Percentiles rank a stretch among this genome's conserved stretches.
Evolutionary conservation across 2,888 invertebrate genomes (phyloP).

Genomic region (Lasioglossum calceatum): DNA sequence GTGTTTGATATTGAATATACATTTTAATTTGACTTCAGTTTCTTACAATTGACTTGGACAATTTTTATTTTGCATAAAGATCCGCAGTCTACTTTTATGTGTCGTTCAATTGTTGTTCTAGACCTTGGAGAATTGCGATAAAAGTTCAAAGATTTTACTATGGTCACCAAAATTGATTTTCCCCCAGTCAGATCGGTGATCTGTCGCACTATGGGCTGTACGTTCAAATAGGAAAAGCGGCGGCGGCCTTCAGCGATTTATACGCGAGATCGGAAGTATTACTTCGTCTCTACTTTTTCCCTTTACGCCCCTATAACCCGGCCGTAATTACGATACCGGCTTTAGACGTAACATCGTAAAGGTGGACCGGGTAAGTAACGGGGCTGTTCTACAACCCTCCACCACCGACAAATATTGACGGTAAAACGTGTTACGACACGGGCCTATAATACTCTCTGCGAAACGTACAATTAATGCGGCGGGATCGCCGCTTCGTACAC

Average conservation of each 20-base stretch:
- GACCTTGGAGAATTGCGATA: background rate
- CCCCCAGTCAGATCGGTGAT: background rate
- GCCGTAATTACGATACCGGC: conserved; percentile 72
- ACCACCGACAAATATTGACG: conserved; percentile 68
- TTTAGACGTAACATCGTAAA: conserved; percentile 60
- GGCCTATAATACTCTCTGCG: conserved; percentile 37
- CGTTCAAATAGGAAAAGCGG: conserved; percentile 42
- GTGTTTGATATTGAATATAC: no score
- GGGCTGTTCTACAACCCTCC: conserved; percentile 37
- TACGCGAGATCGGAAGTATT: conserved; percentile 59
- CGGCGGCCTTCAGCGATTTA: conserved; percentile 56
- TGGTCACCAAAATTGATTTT: background rate
- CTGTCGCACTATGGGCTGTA: background rate
- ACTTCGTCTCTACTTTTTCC: conserved; percentile 38
- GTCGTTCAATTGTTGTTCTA: no score
- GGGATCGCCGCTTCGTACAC: background rate
- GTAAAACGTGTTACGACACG: conserved; percentile 63
- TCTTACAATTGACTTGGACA: no score
- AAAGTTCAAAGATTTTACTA: background rate
- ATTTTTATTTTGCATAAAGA: no score
- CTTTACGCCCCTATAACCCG: conserved; percentile 67
- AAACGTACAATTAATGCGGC: conserved; percentile 63
- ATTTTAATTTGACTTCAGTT: no score
- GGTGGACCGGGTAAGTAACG: conserved; percentile 54
- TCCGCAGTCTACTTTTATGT: no score